Base-by-base conservation (phyloP, 2,888 invertebrate genomes). In the Octonoba sinensis region DNA sequence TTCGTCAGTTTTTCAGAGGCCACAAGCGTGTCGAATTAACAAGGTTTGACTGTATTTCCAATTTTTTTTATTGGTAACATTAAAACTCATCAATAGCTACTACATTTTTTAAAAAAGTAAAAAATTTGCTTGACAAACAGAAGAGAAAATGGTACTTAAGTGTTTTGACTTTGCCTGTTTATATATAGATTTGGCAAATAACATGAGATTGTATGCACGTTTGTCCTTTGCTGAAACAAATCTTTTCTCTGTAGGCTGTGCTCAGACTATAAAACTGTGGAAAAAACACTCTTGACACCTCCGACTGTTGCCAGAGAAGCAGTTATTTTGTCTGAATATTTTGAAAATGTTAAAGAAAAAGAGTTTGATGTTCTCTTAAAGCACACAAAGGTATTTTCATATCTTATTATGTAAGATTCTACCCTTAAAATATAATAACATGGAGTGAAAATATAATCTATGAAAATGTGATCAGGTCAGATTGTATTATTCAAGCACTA, bases 301-400 rank as follows among this genome's bases (percentile, higher is more conserved):
- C 82, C 82, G 11, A 47, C 18, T 49, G 47, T 71, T 22, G 76
- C 82, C 8, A 75, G 72, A 66, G 76, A 71, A 54, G 76, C 76
- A 71, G 82, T 82, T 20, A 67, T 49, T 44, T 65, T 82, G 20
- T 24, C n/a, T 8, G 72, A 76, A 16, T 82, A 47, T 47, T 60
- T 59, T 3, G 51, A 59, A 27, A 66, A 65, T 49, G 18, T 57
- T 16, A 76, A 76, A 51, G 56, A 56, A 12, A 72, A 60, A 18
- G 71, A 69, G 13, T 82, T 76, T 59, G 59, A 71, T 20, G 57
- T 54, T 20, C 49, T 82, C 16, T 20, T 82, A 24, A 67, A 72
- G 4, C 67, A 60, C 60, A 66, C 73, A 15, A 79, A 79, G 67
- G 79, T 79, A 67, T 20, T 8, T 16, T 1, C 0, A 70, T 36